A percentile compares a stretch with the other conserved stretches of the same genome.
phyloP scores from a whole-genome alignment of 2,113 vertebrate genomes.

The Equus przewalskii region DNA sequence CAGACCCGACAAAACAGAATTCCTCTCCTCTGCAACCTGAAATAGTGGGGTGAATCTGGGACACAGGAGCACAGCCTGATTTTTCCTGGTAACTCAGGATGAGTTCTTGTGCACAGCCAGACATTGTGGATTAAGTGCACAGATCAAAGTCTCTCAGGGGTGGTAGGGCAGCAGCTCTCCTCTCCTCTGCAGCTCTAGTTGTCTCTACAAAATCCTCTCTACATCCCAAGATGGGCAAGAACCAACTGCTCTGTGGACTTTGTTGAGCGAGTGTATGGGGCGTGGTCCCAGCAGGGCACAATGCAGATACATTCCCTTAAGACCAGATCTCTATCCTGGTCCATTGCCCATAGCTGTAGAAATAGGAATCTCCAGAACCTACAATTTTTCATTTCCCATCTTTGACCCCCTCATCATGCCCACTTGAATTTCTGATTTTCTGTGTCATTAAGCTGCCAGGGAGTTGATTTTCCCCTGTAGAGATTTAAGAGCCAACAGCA shows the following conservation, averaged over 20 bases:
- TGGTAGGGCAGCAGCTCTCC: background rate
- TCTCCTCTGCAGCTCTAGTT: background rate
- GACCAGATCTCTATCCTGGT: background rate
- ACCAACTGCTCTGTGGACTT: background rate
- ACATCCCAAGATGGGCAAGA: background rate
- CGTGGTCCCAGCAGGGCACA: background rate
- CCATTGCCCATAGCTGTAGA: background rate
- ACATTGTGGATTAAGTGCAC: background rate
- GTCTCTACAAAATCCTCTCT: too few relatives aligned
- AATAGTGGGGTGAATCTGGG: background rate
- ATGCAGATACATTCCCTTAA: background rate
- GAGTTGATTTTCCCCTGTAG: background rate
- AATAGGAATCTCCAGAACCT: background rate
- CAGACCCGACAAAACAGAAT: background rate
- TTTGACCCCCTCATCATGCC: background rate
- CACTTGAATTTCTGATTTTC: background rate
- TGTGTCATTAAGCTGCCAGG: background rate
- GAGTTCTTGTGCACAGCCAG: too few relatives aligned
- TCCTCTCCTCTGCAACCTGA: background rate
- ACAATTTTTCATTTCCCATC: background rate
- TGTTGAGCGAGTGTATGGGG: background rate
- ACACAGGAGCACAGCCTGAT: background rate
- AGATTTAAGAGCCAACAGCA: background rate
- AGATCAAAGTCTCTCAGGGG: background rate
- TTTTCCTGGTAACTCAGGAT: background rate